These are phyloP conservation scores for Heterotilapia buettikoferi DNA, from an alignment of 2,113 vertebrate species.

Conservation along the genomic window DNA sequence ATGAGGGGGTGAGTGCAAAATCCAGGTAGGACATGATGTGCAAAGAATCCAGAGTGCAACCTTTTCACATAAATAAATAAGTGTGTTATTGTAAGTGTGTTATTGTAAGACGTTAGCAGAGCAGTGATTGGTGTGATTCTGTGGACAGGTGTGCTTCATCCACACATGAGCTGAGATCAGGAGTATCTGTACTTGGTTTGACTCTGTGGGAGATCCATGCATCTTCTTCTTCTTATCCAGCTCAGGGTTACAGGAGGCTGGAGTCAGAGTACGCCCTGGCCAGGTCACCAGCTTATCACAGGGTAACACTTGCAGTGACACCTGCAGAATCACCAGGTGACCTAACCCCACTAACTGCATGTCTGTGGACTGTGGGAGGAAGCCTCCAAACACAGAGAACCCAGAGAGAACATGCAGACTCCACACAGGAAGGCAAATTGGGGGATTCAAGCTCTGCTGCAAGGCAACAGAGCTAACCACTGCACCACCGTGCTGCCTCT, in stretches of 20 bases:
- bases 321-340: background rate
- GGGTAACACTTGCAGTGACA: accelerated
- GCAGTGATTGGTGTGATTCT: background rate
- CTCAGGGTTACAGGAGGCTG: background rate
- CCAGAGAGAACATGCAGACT: background rate
- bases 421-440: background rate
- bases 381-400: background rate
- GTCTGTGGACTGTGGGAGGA: background rate
- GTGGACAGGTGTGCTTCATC: background rate
- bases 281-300: background rate
- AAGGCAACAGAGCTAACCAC: background rate
- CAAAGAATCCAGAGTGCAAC: background rate
- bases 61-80: background rate
- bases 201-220: background rate
- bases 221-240: background rate
- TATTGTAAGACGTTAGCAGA: background rate
- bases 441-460: background rate
- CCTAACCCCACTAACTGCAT: background rate
- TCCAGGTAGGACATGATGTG: background rate
- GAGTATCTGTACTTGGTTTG: background rate
- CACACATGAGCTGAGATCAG: background rate
- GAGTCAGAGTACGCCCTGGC: background rate
- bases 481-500: background rate
- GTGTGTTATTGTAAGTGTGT: background rate
- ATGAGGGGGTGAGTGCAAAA: background rate